Base-by-base conservation (phyloP, 2,113 vertebrate species). In the Hemicordylus capensis region DNA sequence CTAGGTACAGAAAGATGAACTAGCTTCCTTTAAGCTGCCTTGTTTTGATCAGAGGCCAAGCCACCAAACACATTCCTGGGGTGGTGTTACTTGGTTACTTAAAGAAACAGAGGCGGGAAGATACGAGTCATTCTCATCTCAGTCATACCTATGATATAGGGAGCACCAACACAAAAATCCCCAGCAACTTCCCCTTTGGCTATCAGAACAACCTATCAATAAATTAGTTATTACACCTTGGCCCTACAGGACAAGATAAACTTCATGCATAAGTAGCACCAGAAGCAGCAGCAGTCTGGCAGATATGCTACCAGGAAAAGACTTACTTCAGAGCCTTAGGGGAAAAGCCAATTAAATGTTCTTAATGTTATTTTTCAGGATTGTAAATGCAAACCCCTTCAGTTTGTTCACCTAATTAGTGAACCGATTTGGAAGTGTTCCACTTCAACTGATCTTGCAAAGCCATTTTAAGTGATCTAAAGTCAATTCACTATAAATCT, bases 1-100 rank as follows among this genome's bases (percentile, higher is more conserved):
- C 73, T 70, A 46, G 59, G 8, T 54, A 77, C 11, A n/a, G 31
- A 48, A 85, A 73, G n/a, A 80, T 61, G 59, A 81, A 66, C 37
- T 66, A 44, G 42, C 26, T 39, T 56, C 69, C 46, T 67, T 74
- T 24, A 81, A 34, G 20, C 22, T 59, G n/a, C 2, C 1, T 42
- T 87, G 63, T 51, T 88, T 76, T 48, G 61, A 42, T 10, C 34
- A 6, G 22, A 79, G 61, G 0, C 26, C 44, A 69, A 84, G 14
- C 34, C 31, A 51, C 42, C 44, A 83, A 34, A 67, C 26, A 51
- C 77, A 54, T 42, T 51, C 63, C 63, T 37, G 44, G 26, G 0
- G 58, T 73, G 39, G 63, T 15, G 92, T 95, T 85, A 91, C 94
- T 92, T 83, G 87, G 94, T 90, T 86, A 95, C 95, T 77, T 90